A percentile compares a stretch with the other conserved stretches of the same genome.
Conservation (phyloP, 2,113 vertebrate species). For the crab-eating macaque (Macaca fascicularis) region DNA sequence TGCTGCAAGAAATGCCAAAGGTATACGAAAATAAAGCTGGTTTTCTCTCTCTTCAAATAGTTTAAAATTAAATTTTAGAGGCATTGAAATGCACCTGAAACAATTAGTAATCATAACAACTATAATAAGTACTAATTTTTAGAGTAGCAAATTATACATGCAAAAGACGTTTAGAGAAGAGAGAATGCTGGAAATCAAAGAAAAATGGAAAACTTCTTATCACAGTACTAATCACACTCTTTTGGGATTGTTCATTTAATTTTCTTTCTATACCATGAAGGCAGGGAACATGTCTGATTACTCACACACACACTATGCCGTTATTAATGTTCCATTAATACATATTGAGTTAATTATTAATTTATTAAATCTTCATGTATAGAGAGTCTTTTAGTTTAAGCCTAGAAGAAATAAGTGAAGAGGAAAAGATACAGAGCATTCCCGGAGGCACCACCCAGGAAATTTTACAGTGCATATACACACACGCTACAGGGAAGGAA, state of each 20-base stretch:
- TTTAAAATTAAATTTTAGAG: constrained; percentile 16
- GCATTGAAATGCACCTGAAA: background rate
- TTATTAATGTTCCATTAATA: constrained; percentile 5
- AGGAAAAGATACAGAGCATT: background rate
- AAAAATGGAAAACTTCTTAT: background rate
- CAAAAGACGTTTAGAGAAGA: background rate
- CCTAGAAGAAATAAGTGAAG: background rate
- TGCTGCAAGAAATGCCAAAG: background rate
- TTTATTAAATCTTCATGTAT: constrained; percentile 33
- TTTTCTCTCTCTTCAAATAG: background rate
- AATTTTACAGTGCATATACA: background rate
- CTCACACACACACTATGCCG: background rate
- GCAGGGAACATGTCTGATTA: background rate
- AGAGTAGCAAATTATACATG: background rate
- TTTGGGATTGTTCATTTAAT: background rate
- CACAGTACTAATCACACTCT: background rate
- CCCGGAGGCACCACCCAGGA: background rate
- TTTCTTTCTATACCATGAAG: background rate
- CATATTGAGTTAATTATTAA: background rate
- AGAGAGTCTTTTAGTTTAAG: background rate
- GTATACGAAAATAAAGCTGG: background rate
- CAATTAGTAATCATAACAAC: constrained; percentile 3
- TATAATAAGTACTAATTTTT: background rate
- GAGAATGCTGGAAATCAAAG: background rate
- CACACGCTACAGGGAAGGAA: background rate